Base-by-base conservation (phyloP, 2,797 vertebrate genomes). In the Neoniphon sammara region DNA sequence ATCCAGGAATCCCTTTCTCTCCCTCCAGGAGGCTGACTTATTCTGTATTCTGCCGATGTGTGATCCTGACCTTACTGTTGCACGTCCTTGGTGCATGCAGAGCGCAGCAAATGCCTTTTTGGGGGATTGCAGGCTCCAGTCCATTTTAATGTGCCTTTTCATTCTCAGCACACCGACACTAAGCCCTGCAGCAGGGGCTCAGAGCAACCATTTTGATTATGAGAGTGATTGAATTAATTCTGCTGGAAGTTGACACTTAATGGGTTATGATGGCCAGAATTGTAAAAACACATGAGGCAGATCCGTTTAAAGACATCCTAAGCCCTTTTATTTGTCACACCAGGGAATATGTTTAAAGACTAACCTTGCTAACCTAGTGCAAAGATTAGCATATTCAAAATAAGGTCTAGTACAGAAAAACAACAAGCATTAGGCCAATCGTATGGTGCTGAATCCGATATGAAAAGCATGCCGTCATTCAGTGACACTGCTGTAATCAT, bases 61-160 rank as follows among this genome's bases (percentile, higher is more conserved):
- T 92, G 89, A 91, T 91, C 87, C 89, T 90, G 90, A 93, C 93
- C 92, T 93, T 91, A 91, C 87, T 90, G 88, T 90, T 90, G 87
- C 87, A 86, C 84, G 92, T 94, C 93, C 93, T 94, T 93, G 93
- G 89, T 85, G 86, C 91, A 93, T 90, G 89, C 76, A 77, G 81
- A 90, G 86, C 78, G 76, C 87, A 87, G 85, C 89, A 90, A 92
- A 90, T 87, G 88, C 84, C 86, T 92, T 91, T 91, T 91, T 86
- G 83, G 83, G 76, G 87, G 81, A 88, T 87, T 91, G 91, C 85
- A 91, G 87, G 91, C 90, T 88, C 87, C 73, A 87, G 55, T 82
- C 86, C 87, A 91, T 91, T 92, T 91, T 91, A 90, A 90, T 91
- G 87, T 87, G 77, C 77, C 84, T 88, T 91, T 89, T 91, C 83